phyloP scores from a whole-genome alignment of 2,888 invertebrate species.

The Andrena praecox region DNA sequence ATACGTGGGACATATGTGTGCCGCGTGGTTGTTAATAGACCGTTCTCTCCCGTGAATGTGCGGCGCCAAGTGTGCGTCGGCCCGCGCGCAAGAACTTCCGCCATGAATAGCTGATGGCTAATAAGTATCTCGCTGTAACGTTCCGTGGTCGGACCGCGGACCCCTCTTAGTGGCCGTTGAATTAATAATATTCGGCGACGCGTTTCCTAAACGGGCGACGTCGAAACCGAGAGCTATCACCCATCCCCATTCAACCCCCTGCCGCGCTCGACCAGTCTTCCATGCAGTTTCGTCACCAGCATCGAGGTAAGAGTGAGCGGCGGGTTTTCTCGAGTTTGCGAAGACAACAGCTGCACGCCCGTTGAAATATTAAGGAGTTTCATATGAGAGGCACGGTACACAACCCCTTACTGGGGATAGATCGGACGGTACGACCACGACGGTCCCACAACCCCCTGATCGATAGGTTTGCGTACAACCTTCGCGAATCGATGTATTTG shows the following conservation, averaged over 20 bases:
- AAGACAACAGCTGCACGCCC: slow-evolving; percentile 79
- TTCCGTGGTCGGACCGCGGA: slow-evolving; percentile 57
- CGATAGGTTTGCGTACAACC: slow-evolving; percentile 32
- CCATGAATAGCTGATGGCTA: slow-evolving; percentile 70
- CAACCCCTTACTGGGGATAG: slow-evolving; percentile 68
- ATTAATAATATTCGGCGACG: slow-evolving; percentile 66
- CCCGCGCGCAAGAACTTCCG: slow-evolving; percentile 55
- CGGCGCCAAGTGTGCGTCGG: slow-evolving; percentile 10
- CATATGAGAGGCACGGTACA: slow-evolving; percentile 52
- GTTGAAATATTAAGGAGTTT: slow-evolving; percentile 76
- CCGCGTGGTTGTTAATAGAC: slow-evolving; percentile 35
- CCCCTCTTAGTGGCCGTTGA: slow-evolving; percentile 65
- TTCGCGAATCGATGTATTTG: slow-evolving; percentile 37
- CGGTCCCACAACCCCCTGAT: slow-evolving; percentile 45
- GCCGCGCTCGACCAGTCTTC: slow-evolving; percentile 9
- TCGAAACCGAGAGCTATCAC: slow-evolving; percentile 24
- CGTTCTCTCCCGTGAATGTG: slow-evolving; percentile 50
- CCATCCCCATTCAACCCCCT: background rate
- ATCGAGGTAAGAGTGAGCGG: slow-evolving; percentile 39
- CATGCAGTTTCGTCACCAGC: slow-evolving; percentile 38
- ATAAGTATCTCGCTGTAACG: slow-evolving; percentile 62
- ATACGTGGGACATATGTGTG: background rate
- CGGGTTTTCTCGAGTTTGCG: slow-evolving; percentile 74
- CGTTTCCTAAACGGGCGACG: slow-evolving; percentile 50
- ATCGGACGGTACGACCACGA: slow-evolving; percentile 47